Evolutionary conservation across 2,113 vertebrate species (phyloP).

Genomic region (Aleadryas rufinucha): DNA sequence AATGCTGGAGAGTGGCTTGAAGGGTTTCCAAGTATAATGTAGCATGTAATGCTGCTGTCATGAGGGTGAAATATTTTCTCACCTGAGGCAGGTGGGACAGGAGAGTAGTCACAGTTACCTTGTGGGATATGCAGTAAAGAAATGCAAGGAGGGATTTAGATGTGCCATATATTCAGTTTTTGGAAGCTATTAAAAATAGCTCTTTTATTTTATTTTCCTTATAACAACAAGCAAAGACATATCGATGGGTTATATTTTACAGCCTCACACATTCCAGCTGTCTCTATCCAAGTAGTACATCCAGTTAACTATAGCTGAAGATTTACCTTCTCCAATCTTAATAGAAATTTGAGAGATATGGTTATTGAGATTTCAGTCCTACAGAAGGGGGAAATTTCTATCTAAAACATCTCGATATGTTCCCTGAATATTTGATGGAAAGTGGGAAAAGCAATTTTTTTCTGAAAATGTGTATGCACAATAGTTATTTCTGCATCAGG

Average conservation of each 20-base stretch:
- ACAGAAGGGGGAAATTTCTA: neutral
- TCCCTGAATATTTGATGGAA: neutral
- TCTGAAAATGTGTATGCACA: neutral
- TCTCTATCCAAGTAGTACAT: neutral
- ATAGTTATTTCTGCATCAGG: neutral
- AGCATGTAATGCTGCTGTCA: neutral
- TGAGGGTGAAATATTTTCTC: neutral
- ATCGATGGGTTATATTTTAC: neutral
- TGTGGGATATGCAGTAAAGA: neutral
- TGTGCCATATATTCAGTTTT: neutral
- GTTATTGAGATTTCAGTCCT: neutral
- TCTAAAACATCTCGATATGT: neutral
- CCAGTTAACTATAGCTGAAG: neutral
- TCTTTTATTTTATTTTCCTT: neutral
- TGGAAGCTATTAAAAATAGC: neutral
- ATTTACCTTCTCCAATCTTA: neutral
- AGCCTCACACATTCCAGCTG: neutral
- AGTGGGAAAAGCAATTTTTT: neutral
- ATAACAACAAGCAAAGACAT: neutral
- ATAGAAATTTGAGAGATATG: neutral
- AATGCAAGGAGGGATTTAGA: neutral
- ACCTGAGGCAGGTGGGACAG: neutral
- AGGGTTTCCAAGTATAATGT: neutral
- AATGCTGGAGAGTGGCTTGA: neutral
- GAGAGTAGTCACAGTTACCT: neutral